Percentiles rank a stretch among this genome's conserved stretches.
Conservation (phyloP, 2,113 vertebrate species). For the Piprites chloris region DNA sequence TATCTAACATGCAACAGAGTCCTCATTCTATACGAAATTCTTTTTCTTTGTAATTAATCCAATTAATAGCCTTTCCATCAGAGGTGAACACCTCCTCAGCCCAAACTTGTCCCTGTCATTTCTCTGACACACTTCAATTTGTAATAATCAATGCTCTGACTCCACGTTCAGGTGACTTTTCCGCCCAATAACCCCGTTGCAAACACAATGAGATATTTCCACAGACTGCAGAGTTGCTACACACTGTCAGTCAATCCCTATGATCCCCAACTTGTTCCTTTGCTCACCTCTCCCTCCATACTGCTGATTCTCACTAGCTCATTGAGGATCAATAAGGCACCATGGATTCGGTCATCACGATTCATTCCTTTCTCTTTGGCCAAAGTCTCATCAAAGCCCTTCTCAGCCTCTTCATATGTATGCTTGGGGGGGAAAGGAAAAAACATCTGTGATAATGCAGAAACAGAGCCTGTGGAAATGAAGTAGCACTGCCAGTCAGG, state of each 20-base stretch:
- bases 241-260: neutral
- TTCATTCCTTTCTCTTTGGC: conserved; percentile 99
- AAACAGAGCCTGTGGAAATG: neutral
- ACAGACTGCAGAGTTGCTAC: neutral
- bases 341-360: conserved; percentile 92
- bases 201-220: neutral
- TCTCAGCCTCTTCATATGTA: conserved; percentile 96
- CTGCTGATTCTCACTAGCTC: conserved; percentile 98
- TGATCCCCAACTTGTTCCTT: fast-evolving
- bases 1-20: neutral
- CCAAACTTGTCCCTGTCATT: neutral
- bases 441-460: neutral
- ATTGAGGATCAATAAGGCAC: conserved; percentile 94
- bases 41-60: neutral
- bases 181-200: neutral
- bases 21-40: neutral
- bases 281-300: conserved; percentile 97
- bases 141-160: neutral
- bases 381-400: conserved; percentile 94
- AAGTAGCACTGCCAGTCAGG: neutral
- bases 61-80: neutral
- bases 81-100: neutral
- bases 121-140: neutral
- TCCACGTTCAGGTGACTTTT: neutral
- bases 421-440: conserved; percentile 73